These are phyloP conservation scores for Maniola jurtina DNA, from an alignment of 1,140 invertebrate genomes.

Conservation along the genomic window DNA sequence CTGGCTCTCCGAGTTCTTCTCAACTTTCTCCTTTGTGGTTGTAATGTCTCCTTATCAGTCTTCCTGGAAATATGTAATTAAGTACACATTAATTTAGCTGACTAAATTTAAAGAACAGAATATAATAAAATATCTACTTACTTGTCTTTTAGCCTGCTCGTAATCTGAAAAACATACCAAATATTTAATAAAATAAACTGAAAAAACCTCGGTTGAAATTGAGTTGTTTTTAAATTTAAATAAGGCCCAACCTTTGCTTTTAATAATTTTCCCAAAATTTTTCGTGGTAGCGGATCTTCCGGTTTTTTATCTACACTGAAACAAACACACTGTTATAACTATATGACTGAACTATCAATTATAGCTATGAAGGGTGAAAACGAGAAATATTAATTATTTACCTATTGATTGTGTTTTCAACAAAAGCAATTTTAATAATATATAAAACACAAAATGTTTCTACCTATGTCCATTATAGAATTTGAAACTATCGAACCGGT, in stretches of 20 bases:
- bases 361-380: too few species aligned
- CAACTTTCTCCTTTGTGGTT: slow-evolving; percentile 14
- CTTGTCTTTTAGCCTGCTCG: slow-evolving; percentile 16
- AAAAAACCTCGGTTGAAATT: background rate
- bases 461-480: too few species aligned
- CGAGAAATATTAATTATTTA: too few species aligned
- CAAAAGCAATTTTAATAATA: too few species aligned
- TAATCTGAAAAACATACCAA: slow-evolving; percentile 23
- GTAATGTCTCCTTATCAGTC: background rate
- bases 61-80: slow-evolving; percentile 10
- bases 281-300: slow-evolving; percentile 28
- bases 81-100: slow-evolving; percentile 4
- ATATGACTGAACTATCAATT: too few species aligned
- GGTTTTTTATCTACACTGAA: slow-evolving; percentile 30
- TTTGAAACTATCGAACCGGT: too few species aligned
- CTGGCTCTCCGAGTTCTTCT: slow-evolving; percentile 33
- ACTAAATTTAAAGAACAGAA: background rate
- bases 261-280: slow-evolving; percentile 46
- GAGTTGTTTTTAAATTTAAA: background rate
- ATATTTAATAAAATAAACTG: background rate
- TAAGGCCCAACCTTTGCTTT: slow-evolving; percentile 33
- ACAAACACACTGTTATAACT: background rate
- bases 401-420: too few species aligned
- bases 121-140: slow-evolving; percentile 4
- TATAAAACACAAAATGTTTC: too few species aligned